Evolutionary conservation across 1,140 invertebrate genomes (phyloP).

Genomic region (Polyergus mexicanus): DNA sequence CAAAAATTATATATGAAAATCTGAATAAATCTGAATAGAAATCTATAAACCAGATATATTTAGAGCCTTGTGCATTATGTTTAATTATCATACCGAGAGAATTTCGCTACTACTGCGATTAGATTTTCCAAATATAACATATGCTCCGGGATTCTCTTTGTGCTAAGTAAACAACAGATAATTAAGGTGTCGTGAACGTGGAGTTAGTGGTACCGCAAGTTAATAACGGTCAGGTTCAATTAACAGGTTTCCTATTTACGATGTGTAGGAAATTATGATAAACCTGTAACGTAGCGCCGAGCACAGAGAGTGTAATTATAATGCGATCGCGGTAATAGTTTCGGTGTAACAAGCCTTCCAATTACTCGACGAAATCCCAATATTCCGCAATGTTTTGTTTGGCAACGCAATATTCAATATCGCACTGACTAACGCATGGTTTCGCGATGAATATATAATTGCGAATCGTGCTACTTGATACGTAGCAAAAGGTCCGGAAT

Average conservation of each 20-base stretch:
- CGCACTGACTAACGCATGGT: slow-evolving; percentile 63
- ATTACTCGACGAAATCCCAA: slow-evolving; percentile 62
- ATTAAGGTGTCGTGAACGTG: slow-evolving; percentile 31
- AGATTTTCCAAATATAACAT: neutral
- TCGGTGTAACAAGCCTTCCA: slow-evolving; percentile 63
- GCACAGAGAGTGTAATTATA: slow-evolving; percentile 59
- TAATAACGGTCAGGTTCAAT: slow-evolving; percentile 59
- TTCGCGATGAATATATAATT: slow-evolving; percentile 63
- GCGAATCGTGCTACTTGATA: slow-evolving; percentile 59
- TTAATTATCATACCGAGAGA: neutral
- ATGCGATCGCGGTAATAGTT: slow-evolving; percentile 65
- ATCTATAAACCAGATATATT: neutral
- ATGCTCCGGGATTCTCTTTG: neutral
- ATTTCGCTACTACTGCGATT: neutral
- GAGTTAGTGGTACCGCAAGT: slow-evolving; percentile 48
- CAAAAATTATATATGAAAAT: neutral
- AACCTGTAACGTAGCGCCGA: slow-evolving; percentile 48
- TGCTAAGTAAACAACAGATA: slow-evolving; percentile 21
- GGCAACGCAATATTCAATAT: slow-evolving; percentile 67
- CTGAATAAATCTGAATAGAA: neutral
- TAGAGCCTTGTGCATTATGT: neutral
- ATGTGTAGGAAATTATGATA: slow-evolving; percentile 58
- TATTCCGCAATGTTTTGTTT: slow-evolving; percentile 65
- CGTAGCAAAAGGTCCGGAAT: slow-evolving; percentile 32
- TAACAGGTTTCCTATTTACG: slow-evolving; percentile 58